phyloP scores from a whole-genome alignment of 92 coral and sea anemone species.

The Diadumene lineata region DNA sequence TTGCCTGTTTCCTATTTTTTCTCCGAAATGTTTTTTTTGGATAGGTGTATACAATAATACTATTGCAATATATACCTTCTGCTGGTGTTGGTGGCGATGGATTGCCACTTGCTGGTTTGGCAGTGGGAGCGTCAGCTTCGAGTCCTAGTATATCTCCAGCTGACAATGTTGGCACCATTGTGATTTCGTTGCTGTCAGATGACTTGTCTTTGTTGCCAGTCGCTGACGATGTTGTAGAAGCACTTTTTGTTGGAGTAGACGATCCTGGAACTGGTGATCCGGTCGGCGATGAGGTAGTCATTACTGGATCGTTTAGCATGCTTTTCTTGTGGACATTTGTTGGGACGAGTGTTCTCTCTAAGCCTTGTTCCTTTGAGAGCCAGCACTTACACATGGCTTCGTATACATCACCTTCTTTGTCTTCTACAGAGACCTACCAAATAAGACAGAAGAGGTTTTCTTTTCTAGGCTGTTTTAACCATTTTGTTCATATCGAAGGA shows the following conservation, averaged over 20 bases:
- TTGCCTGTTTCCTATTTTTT: no score
- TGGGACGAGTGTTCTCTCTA: neutral
- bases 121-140: no score
- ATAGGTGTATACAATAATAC: no score
- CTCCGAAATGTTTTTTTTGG: no score
- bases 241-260: neutral
- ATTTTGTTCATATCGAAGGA: no score
- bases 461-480: no score
- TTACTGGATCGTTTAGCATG: neutral
- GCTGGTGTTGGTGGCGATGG: no score
- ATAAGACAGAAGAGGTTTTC: neutral
- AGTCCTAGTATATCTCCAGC: no score
- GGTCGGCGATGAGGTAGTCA: neutral
- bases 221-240: neutral
- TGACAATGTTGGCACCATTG: no score
- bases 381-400: conserved; percentile 12
- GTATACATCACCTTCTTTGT: neutral
- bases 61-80: no score
- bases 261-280: neutral
- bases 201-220: neutral
- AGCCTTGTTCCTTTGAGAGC: neutral
- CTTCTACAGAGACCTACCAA: conserved; percentile 3
- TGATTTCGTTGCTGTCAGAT: no score
- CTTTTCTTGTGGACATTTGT: conserved; percentile 1
- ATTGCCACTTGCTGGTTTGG: no score